A percentile compares a stretch with the other conserved stretches of the same genome.
Evolutionary conservation across 2,888 invertebrate genomes (phyloP).

Genomic region (Luperina testacea): DNA sequence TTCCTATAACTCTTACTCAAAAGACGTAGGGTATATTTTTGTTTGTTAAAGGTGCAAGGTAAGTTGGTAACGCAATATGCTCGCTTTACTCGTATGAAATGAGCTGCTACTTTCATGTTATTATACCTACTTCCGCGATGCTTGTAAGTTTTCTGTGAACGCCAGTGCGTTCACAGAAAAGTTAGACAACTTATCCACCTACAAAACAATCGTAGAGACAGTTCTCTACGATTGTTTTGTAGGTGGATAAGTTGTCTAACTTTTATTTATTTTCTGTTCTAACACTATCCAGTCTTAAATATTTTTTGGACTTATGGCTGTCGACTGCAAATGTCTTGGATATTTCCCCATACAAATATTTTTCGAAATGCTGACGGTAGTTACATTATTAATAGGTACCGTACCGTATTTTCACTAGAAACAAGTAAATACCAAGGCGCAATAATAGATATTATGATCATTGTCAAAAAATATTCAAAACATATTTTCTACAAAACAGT

Average conservation of each 20-base stretch:
- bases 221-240: neutral
- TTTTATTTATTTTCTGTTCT: conserved; percentile 4
- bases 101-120: conserved; percentile 55
- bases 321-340: neutral
- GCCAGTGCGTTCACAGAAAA: no score
- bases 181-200: no score
- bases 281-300: neutral
- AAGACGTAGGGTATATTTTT: conserved; percentile 13
- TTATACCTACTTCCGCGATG: conserved; percentile 33
- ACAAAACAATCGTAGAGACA: no score
- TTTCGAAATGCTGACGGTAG: neutral
- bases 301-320: neutral
- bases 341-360: neutral
- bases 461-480: neutral
- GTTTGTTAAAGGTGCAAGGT: neutral
- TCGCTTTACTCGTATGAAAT: conserved; percentile 66
- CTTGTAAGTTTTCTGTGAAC: conserved; percentile 29
- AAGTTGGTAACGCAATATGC: conserved; percentile 54
- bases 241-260: neutral
- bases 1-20: conserved; percentile 23
- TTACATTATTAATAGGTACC: neutral
- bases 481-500: neutral
- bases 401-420: neutral
- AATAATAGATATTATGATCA: neutral
- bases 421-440: neutral